These are phyloP conservation scores for Chouioia cunea DNA, from an alignment of 2,888 invertebrate species.

Conservation along the genomic window DNA sequence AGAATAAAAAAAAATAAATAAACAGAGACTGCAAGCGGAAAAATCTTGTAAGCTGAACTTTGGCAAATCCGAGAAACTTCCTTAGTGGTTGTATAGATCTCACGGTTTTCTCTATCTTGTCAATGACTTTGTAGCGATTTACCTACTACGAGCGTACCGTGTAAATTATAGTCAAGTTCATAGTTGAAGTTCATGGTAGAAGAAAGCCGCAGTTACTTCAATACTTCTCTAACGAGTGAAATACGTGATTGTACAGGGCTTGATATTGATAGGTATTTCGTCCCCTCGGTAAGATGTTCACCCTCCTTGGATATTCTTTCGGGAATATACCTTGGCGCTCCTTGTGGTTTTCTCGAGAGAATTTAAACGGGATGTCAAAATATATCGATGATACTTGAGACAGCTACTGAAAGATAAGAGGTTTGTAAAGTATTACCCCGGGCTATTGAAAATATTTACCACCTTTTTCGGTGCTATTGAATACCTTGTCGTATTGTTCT, in stretches of 20 bases:
- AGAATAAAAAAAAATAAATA: not conserved
- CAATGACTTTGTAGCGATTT: too few relatives aligned
- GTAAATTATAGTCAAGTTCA: too few relatives aligned
- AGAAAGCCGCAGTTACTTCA: too few relatives aligned
- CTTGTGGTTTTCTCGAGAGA: slow-evolving; percentile 40
- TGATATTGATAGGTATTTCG: slow-evolving; percentile 14
- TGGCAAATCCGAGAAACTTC: slow-evolving; percentile 34
- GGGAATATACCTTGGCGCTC: slow-evolving; percentile 29
- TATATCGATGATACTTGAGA: slow-evolving; percentile 58
- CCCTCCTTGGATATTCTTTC: slow-evolving; percentile 43
- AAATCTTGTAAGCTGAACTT: slow-evolving; percentile 40
- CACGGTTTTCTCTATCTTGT: slow-evolving; percentile 29
- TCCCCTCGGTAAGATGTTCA: slow-evolving; percentile 28
- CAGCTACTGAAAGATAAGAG: slow-evolving; percentile 47
- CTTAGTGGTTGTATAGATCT: slow-evolving; percentile 38
- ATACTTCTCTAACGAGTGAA: slow-evolving; percentile 1
- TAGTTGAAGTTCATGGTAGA: too few relatives aligned
- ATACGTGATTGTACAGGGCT: slow-evolving; percentile 23
- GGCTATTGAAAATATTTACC: slow-evolving; percentile 51
- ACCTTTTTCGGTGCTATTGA: not conserved
- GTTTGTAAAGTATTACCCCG: slow-evolving; percentile 54
- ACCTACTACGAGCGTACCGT: too few relatives aligned
- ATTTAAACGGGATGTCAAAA: slow-evolving; percentile 54
- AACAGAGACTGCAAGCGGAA: not conserved
- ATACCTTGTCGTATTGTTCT: too few relatives aligned